These are phyloP conservation scores for Helobdella robusta DNA, from an alignment of 2,888 invertebrate species.

Conservation along the genomic window DNA sequence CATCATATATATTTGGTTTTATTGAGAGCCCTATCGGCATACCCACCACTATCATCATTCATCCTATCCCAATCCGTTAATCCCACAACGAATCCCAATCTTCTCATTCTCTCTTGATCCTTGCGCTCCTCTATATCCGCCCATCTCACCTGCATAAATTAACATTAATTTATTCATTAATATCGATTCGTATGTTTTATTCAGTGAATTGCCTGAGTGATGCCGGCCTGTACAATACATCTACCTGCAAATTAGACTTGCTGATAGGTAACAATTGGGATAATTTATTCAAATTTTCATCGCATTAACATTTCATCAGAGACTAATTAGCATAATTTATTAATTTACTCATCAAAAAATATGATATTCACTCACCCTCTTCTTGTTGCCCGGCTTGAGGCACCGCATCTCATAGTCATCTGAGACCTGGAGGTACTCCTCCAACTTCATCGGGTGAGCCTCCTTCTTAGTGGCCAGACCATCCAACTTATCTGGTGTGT, in stretches of 20 bases:
- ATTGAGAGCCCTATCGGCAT: slow-evolving; percentile 79
- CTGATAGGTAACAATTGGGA: too few species aligned
- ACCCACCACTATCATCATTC: slow-evolving; percentile 75
- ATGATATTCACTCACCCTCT: slow-evolving; percentile 73
- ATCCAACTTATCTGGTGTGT: slow-evolving; percentile 72
- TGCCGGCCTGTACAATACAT: too few species aligned
- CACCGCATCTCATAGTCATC: slow-evolving; percentile 60
- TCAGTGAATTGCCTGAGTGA: too few species aligned
- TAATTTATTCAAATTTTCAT: too few species aligned
- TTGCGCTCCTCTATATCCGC: slow-evolving; percentile 89
- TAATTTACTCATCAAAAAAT: too few species aligned
- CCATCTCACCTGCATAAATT: slow-evolving; percentile 73
- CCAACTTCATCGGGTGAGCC: slow-evolving; percentile 68
- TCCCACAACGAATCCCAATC: slow-evolving; percentile 90
- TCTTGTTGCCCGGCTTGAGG: slow-evolving; percentile 66
- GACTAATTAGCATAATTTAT: too few species aligned
- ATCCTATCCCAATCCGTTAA: slow-evolving; percentile 91
- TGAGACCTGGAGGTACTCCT: slow-evolving; percentile 74
- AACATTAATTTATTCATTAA: too few species aligned
- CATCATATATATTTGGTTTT: slow-evolving; percentile 62
- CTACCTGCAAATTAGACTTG: too few species aligned
- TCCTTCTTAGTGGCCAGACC: slow-evolving; percentile 59
- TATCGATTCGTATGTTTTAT: too few species aligned
- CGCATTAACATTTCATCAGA: too few species aligned
- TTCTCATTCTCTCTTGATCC: slow-evolving; percentile 80